These are phyloP conservation scores for Ginglymostoma cirratum DNA, from an alignment of 2,113 vertebrate species.

Conservation along the genomic window DNA sequence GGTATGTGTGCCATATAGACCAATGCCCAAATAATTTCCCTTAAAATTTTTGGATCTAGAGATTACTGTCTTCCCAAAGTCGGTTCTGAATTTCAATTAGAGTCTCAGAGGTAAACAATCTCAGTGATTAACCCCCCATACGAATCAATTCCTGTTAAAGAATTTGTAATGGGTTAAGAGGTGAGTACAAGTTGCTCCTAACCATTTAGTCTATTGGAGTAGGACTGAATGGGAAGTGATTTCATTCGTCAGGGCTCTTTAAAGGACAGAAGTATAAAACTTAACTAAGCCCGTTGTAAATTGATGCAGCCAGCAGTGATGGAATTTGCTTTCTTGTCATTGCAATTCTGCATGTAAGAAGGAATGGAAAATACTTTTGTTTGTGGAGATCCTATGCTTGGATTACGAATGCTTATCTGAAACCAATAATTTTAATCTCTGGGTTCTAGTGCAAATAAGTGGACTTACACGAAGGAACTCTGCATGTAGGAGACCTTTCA, in stretches of 20 bases:
- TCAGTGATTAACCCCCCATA: neutral
- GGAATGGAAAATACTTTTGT: neutral
- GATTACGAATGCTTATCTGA: neutral
- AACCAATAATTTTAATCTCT: neutral
- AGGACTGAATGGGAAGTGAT: neutral
- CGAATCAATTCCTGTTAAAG: neutral
- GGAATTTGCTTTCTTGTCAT: neutral
- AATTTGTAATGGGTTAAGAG: neutral
- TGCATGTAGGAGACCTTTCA: slow-evolving; percentile 94
- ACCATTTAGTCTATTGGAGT: neutral
- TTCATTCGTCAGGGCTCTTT: neutral
- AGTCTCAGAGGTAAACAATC: neutral
- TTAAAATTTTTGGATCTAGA: neutral
- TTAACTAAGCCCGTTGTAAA: neutral
- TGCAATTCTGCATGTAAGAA: neutral
- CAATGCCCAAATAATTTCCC: neutral
- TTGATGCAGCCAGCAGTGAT: neutral
- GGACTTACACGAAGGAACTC: slow-evolving; percentile 81
- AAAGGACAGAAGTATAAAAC: neutral
- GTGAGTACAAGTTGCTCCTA: neutral
- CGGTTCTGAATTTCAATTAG: neutral
- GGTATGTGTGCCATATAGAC: neutral
- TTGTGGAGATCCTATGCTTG: neutral
- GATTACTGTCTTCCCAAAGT: neutral
- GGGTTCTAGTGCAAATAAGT: neutral